These are phyloP conservation scores for Esox niger DNA, from an alignment of 2,113 vertebrate genomes.

Conservation along the genomic window DNA sequence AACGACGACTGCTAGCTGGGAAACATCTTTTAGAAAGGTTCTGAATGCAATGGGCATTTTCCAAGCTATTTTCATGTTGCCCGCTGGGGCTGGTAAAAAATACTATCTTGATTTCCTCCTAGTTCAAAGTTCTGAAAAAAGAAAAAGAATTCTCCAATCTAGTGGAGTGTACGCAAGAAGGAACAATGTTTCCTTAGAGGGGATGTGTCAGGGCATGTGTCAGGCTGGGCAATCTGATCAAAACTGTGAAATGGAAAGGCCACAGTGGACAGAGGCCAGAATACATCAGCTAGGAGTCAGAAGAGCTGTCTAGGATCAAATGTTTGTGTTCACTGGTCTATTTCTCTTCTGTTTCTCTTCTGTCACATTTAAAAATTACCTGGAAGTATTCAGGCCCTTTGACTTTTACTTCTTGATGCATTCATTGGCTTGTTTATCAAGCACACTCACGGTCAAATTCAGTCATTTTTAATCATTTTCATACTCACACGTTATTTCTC, in stretches of 20 bases:
- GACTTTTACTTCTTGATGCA: not conserved
- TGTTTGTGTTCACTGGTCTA: not conserved
- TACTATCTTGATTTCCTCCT: not conserved
- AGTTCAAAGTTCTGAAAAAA: conserved; percentile 5
- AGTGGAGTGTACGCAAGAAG: not conserved
- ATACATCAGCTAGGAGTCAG: not conserved
- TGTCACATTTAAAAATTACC: not conserved
- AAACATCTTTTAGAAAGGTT: not conserved
- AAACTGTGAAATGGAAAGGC: not conserved
- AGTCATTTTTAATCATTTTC: not conserved
- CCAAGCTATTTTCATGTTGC: not conserved
- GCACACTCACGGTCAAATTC: not conserved
- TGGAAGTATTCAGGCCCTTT: not conserved
- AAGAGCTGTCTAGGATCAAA: not conserved
- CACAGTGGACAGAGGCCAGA: not conserved
- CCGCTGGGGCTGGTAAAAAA: not conserved
- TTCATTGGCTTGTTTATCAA: not conserved
- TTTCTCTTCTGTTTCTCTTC: not conserved
- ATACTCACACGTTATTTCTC: too few species aligned
- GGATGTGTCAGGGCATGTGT: too few species aligned
- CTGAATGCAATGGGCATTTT: not conserved
- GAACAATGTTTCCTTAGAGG: conserved; percentile 2
- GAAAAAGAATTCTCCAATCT: not conserved
- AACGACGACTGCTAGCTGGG: too few species aligned
- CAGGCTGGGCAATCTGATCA: not conserved